Base-by-base conservation (phyloP, 2,888 invertebrate species). In the Tiphia femorata region DNA sequence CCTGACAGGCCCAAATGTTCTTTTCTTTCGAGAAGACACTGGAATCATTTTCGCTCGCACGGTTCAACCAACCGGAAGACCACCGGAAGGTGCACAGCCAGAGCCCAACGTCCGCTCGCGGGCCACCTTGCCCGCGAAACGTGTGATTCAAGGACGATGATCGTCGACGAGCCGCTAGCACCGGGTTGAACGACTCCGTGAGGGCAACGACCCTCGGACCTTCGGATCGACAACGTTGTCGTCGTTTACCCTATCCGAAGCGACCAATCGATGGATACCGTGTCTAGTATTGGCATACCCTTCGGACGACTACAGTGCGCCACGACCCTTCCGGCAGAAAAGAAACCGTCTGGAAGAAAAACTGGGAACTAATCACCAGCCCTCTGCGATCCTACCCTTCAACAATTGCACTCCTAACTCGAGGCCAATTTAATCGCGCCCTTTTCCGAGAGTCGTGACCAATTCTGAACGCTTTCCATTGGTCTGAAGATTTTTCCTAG, bases 141-240 rank as follows among this genome's bases (percentile, higher is more conserved):
- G 30, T 62, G 59, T 58, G 70, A 67, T 67, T 68, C 75, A 74
- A 75, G 74, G 75, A 67, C 75, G 71, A 67, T 55, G 51, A 62
- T 64, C 64, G 62, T 20, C 10, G 62, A 60, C 64, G 49, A 65
- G 47, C 61, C 19, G 47, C 41, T 58, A 29, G 50, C 41, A 46
- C 53, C 53, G 66, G 71, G 80, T 81, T 80, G 81, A 81, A 81
- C 77, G 80, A 81, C 80, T 78, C 72, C n/a, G n/a, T 62, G 63
- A 63, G 76, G 79, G 76, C 80, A 77, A 79, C 81, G 81, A 81
- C 79, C n/a, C n/a, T n/a, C 75, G 70, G 60, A 66, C 67, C 66
- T 49, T 27, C 33, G 25, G 42, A 42, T 42, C 42, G 42, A 3
- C 41, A 8, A n/a, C n/a, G n/a, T 56, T 27, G 33, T 53, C 53